These are phyloP conservation scores for Thomomys bottae DNA, from an alignment of 2,113 vertebrate species.

Conservation along the genomic window DNA sequence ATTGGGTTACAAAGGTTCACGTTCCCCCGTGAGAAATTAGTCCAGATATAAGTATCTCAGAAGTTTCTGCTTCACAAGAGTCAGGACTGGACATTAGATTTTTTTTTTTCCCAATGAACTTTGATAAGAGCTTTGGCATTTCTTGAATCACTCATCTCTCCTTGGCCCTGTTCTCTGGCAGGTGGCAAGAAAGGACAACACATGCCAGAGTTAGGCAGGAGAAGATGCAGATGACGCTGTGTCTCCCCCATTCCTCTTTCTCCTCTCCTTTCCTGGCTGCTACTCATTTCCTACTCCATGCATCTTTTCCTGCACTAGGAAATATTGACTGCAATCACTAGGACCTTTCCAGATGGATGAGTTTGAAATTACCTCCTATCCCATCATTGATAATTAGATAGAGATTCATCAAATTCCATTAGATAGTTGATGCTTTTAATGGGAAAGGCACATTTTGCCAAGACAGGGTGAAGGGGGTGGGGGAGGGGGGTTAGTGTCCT, in stretches of 20 bases:
- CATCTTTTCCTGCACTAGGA: neutral
- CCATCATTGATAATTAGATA: neutral
- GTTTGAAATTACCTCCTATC: neutral
- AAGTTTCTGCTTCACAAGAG: too few species aligned
- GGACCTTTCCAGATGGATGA: neutral
- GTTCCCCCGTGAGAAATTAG: neutral
- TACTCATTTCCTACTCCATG: neutral
- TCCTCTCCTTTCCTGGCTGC: neutral
- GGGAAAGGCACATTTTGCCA: neutral
- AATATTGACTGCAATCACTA: neutral
- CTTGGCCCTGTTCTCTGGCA: too few species aligned
- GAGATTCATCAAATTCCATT: neutral
- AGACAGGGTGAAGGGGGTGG: too few species aligned
- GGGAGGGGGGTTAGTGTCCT: too few species aligned
- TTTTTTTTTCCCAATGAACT: neutral
- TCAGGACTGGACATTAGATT: too few species aligned
- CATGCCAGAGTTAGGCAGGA: neutral
- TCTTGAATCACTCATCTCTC: neutral
- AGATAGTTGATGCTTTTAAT: neutral
- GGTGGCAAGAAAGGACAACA: neutral
- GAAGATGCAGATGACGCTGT: neutral
- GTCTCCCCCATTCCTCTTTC: neutral
- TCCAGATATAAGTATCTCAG: neutral
- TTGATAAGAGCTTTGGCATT: neutral
- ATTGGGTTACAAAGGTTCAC: accelerated